phyloP scores from a whole-genome alignment of 2,888 invertebrate species.

The Dyspetes luteomarginatus region DNA sequence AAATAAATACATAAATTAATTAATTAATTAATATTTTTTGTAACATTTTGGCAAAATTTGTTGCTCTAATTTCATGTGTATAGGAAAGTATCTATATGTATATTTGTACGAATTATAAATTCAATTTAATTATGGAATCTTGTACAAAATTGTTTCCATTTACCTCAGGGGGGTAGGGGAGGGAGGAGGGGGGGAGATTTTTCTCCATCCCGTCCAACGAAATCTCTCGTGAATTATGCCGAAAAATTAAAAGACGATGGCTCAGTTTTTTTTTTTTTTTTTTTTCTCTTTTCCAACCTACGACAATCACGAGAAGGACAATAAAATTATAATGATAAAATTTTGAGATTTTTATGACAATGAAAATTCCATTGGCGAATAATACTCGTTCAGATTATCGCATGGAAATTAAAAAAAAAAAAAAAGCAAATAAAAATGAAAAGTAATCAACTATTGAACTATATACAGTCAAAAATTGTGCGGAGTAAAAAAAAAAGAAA shows the following conservation, averaged over 20 bases:
- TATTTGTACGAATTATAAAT: conserved; percentile 64
- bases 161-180: no score
- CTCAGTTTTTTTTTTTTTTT: neutral
- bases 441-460: conserved; percentile 59
- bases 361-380: neutral
- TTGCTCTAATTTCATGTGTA: conserved; percentile 41
- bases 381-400: neutral
- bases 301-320: neutral
- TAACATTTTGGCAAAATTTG: conserved; percentile 32
- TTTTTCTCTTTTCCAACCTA: neutral
- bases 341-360: neutral
- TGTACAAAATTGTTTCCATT: conserved; percentile 22
- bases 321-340: no score
- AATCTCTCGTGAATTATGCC: no score
- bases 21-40: conserved; percentile 38
- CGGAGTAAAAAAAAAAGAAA: conserved; percentile 25
- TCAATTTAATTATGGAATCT: conserved; percentile 52
- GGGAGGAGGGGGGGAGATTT: no score
- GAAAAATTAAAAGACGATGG: neutral
- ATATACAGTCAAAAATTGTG: conserved; percentile 67
- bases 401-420: conserved; percentile 3
- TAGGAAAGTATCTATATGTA: conserved; percentile 54
- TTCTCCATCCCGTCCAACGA: neutral
- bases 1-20: conserved; percentile 51
- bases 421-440: neutral